These are phyloP conservation scores for Anthonomus grandis DNA, from an alignment of 1,140 invertebrate species.

Conservation along the genomic window DNA sequence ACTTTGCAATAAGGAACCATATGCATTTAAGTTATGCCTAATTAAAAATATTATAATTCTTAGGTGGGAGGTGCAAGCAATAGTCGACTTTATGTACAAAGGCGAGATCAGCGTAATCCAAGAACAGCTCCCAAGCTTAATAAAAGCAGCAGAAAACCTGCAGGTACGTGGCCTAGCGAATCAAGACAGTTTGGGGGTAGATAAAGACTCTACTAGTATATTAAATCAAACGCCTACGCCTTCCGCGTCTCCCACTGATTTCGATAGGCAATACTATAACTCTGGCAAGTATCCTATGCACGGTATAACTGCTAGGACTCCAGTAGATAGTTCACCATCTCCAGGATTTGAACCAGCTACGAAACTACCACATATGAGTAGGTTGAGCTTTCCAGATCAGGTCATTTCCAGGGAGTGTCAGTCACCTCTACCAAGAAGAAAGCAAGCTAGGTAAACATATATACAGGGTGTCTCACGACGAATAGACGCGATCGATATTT, in stretches of 20 bases:
- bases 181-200: conserved; percentile 61
- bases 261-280: conserved; percentile 44
- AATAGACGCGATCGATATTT: too few species aligned
- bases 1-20: background rate
- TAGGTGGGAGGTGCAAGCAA: conserved; percentile 75
- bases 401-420: conserved; percentile 51
- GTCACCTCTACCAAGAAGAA: conserved; percentile 72
- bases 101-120: conserved; percentile 84
- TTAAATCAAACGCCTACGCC: conserved; percentile 55
- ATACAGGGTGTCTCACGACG: too few species aligned
- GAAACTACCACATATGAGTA: conserved; percentile 53
- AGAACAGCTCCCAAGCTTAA: conserved; percentile 74
- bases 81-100: conserved; percentile 90
- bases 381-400: conserved; percentile 52
- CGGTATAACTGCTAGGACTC: conserved; percentile 33
- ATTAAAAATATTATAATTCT: conserved; percentile 3
- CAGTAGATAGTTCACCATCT: conserved; percentile 26
- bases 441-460: conserved; percentile 66
- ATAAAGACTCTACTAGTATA: conserved; percentile 50
- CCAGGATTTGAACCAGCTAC: conserved; percentile 38
- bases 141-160: conserved; percentile 81
- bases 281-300: conserved; percentile 34
- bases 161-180: conserved; percentile 76
- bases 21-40: background rate
- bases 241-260: conserved; percentile 58